A percentile compares a stretch with the other conserved stretches of the same genome.
Evolutionary conservation across 2,888 invertebrate genomes (phyloP).

Genomic region (Lasioglossum leucozonium): DNA sequence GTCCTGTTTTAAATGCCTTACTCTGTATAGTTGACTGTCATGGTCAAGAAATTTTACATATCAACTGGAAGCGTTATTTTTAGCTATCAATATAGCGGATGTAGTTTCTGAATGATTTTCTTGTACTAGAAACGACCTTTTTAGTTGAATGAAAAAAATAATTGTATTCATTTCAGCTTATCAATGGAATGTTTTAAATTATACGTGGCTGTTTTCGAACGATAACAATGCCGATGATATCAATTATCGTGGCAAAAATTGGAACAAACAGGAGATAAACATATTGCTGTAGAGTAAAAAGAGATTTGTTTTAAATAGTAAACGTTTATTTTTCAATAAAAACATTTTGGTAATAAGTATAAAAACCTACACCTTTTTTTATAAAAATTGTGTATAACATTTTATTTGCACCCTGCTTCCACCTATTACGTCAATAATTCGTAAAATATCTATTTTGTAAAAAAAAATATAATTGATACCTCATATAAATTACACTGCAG

Average conservation of each 20-base stretch:
- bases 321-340: conserved; percentile 38
- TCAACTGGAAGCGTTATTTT: neutral
- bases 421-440: conserved; percentile 17
- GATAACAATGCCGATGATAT: neutral
- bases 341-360: conserved; percentile 26
- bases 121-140: neutral
- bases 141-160: neutral
- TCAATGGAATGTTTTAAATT: neutral
- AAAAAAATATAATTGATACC: neutral
- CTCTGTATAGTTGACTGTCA: neutral
- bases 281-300: neutral
- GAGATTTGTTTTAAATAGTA: neutral
- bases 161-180: neutral
- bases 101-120: neutral
- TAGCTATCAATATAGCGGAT: neutral
- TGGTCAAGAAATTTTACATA: neutral
- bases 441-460: conserved; percentile 15
- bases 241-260: neutral
- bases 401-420: conserved; percentile 16
- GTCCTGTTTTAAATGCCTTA: too few species aligned
- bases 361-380: conserved; percentile 35
- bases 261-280: neutral
- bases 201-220: neutral
- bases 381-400: conserved; percentile 36
- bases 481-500: neutral